Evolutionary conservation across 2,888 invertebrate species (phyloP), one percentile per base, ranked within the genome.

Genomic region (Caradrina kadenii): DNA sequence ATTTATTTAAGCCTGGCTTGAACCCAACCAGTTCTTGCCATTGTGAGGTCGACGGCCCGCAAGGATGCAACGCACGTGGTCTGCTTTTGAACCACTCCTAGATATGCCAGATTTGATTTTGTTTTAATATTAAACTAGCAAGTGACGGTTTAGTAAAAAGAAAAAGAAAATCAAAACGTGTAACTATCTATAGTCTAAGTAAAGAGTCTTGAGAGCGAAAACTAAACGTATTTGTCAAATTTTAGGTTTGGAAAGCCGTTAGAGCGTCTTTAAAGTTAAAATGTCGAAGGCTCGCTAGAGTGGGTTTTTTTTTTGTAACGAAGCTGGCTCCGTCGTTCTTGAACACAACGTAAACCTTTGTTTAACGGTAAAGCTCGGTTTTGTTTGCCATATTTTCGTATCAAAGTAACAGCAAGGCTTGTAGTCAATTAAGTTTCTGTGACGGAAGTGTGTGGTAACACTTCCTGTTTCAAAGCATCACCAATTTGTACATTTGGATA

Each of bases 1-100:
- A 49, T 63, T 19, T 26, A 58, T 63, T 64, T 55, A 64, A 66
- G 60, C 56, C 63, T 65, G 63, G 67, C 61, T 66, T 70, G 13
- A 53, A 66, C 53, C 22, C 69, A 76, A 79, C 73, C 77, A 73
- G 79, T 85, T 82, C 56, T 76, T 69, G 65, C 62, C 21, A 72
- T 72, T 66, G 49, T 61, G 54, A 75, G 84, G 82, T 84, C 84
- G 79, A 74, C 62, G 84, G 68, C 73, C 80, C 31, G 35, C 39
- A 60, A 73, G 80, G 80, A 79, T 75, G 52, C 63, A 58, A 31
- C 63, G 66, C 82, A 83, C 83, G 81, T 73, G 80, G 62, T 68
- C 53, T 55, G 72, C 35, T 69, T 72, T 50, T 22, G 67, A 73
- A 75, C 70, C 52, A 63, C 64, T 80, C 65, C 80, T 79, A 69